phyloP scores from a whole-genome alignment of 2,113 vertebrate genomes.

The Numida meleagris region DNA sequence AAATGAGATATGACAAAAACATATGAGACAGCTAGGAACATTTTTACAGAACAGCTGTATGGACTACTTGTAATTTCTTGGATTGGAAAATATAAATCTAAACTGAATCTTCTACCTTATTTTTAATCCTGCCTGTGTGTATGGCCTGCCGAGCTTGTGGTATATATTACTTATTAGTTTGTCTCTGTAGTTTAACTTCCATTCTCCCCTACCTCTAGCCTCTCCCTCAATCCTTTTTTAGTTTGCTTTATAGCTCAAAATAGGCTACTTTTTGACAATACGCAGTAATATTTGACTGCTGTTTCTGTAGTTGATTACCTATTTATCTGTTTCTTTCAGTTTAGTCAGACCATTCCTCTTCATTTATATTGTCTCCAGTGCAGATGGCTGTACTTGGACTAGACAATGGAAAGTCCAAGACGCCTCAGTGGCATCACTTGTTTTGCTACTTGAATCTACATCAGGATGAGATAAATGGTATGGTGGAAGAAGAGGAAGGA shows the following conservation, averaged over 20 bases:
- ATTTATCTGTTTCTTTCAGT: background rate
- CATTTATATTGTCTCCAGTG: background rate
- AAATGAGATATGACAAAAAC: slow-evolving; percentile 34
- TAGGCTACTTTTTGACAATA: background rate
- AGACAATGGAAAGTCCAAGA: background rate
- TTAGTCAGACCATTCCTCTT: background rate
- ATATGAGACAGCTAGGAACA: background rate
- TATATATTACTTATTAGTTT: background rate
- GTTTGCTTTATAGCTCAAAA: background rate
- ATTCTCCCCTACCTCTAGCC: background rate
- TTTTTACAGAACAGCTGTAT: background rate
- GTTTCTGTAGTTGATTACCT: background rate
- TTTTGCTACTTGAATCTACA: background rate
- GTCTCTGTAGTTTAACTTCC: background rate
- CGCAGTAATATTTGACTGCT: background rate
- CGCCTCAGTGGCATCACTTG: fast-evolving
- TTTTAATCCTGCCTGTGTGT: background rate
- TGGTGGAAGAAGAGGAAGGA: background rate
- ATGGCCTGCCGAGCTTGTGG: background rate
- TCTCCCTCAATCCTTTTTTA: background rate
- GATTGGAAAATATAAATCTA: slow-evolving; percentile 7
- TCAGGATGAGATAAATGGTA: background rate
- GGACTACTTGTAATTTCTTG: background rate
- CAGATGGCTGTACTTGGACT: background rate
- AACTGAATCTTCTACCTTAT: background rate